Base-by-base conservation (phyloP, 2,888 invertebrate genomes). In the Ophonus ardosiacus region DNA sequence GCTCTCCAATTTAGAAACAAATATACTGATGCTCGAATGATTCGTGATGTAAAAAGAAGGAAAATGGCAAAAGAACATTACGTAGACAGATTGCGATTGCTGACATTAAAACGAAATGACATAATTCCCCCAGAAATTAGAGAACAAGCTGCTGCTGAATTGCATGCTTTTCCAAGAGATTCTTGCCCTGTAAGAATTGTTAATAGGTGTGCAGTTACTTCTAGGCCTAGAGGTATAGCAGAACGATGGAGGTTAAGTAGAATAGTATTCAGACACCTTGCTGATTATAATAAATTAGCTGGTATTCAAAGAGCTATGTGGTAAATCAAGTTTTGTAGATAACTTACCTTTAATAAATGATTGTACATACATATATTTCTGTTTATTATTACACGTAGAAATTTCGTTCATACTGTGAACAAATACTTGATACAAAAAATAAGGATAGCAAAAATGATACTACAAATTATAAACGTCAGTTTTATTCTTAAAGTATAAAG, bases 251-350 rank as follows among this genome's bases (percentile, higher is more conserved):
- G 98, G 80, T 90, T 99, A 85, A 98, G 98, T 89, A 94, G 99
- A 89, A 97, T 98, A 86, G 94, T 97, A 5, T 99, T 97, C 93
- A 94, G 99, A 86, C 94, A 97, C 89, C 92, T 98, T 86, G 98
- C 97, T 0, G 99, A 99, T 92, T 96, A 98, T 91, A 99, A 98
- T 91, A 96, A 97, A 91, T 90, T 99, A 57, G 94, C 97, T 17
- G 99, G 99, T 57, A 95, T 98, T 0, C 98, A 98, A 90, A 93
- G 98, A 90, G 98, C 98, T n/a, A 96, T 96, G 93, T 99, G 99
- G 98, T 96, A 93, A 71, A 56, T 57, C 18, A 56, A 78, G 15
- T 38, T 38, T 15, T 38, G 68, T 38, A 38, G 38, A 38, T 68
- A 59, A 59, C 17, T n/a, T n/a, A 59, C 24, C 3, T 31, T 3